phyloP scores from a whole-genome alignment of 2,888 invertebrate species.

The Fragum whitleyi region DNA sequence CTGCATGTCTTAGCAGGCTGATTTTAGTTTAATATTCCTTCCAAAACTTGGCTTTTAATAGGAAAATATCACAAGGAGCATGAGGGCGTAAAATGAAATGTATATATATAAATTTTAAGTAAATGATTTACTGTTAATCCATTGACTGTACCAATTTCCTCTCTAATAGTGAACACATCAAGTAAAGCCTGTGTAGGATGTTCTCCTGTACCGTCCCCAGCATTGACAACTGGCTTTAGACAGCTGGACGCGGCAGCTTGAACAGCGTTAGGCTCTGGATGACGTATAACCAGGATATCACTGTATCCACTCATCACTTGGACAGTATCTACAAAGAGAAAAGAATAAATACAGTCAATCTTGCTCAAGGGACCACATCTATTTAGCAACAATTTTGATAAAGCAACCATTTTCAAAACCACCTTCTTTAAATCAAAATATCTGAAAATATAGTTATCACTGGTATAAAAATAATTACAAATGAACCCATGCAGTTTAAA shows the following conservation, averaged over 20 bases:
- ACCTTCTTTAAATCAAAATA: too few relatives aligned
- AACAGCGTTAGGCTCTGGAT: constrained; percentile 97
- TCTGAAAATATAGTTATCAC: not conserved
- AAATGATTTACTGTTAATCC: constrained; percentile 90
- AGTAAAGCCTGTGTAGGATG: constrained; percentile 97
- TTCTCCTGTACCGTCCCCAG: constrained; percentile 93
- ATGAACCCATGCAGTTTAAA: too few relatives aligned
- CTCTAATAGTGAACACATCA: constrained; percentile 98
- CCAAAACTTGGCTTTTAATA: too few relatives aligned
- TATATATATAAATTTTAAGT: not conserved
- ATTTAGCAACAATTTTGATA: too few relatives aligned
- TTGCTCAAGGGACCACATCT: too few relatives aligned
- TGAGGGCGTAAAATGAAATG: too few relatives aligned
- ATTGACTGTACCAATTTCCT: constrained; percentile 99
- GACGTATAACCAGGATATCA: constrained; percentile 96
- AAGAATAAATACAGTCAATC: constrained; percentile 4
- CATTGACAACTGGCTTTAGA: constrained; percentile 98
- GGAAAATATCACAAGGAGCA: too few relatives aligned
- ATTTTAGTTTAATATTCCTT: too few relatives aligned
- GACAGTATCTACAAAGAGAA: constrained; percentile 86
- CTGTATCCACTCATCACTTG: constrained; percentile 88
- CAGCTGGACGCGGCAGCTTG: constrained; percentile 91
- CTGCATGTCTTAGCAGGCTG: too few relatives aligned
- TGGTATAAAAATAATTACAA: not conserved
- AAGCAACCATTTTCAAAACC: too few relatives aligned